These are phyloP conservation scores for Ophioderma brevispina DNA, from an alignment of 35 echinoderm and acorn worm species.

Conservation along the genomic window DNA sequence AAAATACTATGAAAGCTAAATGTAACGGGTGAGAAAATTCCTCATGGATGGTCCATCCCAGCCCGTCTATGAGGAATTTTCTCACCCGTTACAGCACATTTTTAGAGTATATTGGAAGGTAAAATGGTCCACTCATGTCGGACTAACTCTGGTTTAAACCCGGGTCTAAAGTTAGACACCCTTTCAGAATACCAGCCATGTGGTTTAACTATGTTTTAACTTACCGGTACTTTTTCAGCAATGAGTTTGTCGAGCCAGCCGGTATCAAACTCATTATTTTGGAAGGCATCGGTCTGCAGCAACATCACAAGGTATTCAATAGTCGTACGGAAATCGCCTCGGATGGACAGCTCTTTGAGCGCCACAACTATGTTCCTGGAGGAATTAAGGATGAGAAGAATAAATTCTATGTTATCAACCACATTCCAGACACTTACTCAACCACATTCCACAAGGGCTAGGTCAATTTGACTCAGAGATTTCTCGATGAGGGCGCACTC, in stretches of 20 bases:
- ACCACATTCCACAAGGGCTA: background rate
- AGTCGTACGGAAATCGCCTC: constrained; percentile 95
- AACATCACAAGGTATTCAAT: constrained; percentile 97
- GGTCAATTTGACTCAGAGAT: background rate
- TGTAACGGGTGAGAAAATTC: no score
- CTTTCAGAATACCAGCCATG: background rate
- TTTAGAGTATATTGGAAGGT: no score
- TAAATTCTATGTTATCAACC: background rate
- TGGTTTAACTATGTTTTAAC: no score
- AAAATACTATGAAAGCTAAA: no score
- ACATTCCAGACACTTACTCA: background rate
- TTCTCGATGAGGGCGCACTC: no score
- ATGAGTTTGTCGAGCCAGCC: constrained; percentile 96
- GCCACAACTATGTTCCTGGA: constrained; percentile 97
- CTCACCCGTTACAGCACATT: no score
- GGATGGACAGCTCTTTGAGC: constrained; percentile 92
- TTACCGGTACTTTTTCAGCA: constrained; percentile 92
- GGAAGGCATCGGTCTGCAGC: constrained; percentile 87
- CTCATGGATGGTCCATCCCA: no score
- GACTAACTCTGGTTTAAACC: no score
- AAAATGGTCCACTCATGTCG: no score
- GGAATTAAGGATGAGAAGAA: background rate
- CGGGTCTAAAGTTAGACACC: no score
- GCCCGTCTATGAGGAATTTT: no score
- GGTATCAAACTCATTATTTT: constrained; percentile 86